These are phyloP conservation scores for Etheostoma spectabile DNA, from an alignment of 2,113 vertebrate genomes.

Conservation along the genomic window DNA sequence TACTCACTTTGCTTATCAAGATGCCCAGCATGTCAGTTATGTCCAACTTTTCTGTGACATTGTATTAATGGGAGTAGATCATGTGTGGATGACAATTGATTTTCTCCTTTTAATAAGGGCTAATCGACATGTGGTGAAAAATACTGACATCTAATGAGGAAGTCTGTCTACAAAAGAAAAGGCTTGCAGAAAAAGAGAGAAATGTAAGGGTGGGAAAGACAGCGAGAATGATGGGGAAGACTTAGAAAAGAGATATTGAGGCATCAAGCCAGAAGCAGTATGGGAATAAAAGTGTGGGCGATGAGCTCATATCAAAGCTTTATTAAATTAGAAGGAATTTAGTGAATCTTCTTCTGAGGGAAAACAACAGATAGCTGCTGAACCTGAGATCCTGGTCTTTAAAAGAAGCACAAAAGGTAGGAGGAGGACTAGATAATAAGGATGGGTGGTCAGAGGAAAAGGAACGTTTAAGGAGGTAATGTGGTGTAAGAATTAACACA, in stretches of 20 bases:
- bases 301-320: conserved; percentile 11
- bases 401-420: conserved; percentile 4
- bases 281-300: not conserved
- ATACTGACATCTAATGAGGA: conserved; percentile 21
- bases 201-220: not conserved
- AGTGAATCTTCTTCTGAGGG: conserved; percentile 13
- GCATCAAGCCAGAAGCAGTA: not conserved
- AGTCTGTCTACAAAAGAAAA: not conserved
- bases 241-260: conserved; percentile 19
- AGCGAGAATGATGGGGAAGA: not conserved
- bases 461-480: not conserved
- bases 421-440: conserved; percentile 29
- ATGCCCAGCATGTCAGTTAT: conserved; percentile 24
- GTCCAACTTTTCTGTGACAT: conserved; percentile 31
- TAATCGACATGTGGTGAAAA: conserved; percentile 5
- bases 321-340: conserved; percentile 55
- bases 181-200: conserved; percentile 1
- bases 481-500: not conserved
- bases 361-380: conserved; percentile 4
- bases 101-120: conserved; percentile 34
- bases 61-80: conserved; percentile 44
- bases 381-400: conserved; percentile 36
- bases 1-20: conserved; percentile 45
- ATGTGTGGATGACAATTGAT: conserved; percentile 33
- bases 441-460: not conserved